A percentile compares a stretch with the other conserved stretches of the same genome.
phyloP scores from a whole-genome alignment of 2,888 invertebrate genomes.

The Leucania comma region DNA sequence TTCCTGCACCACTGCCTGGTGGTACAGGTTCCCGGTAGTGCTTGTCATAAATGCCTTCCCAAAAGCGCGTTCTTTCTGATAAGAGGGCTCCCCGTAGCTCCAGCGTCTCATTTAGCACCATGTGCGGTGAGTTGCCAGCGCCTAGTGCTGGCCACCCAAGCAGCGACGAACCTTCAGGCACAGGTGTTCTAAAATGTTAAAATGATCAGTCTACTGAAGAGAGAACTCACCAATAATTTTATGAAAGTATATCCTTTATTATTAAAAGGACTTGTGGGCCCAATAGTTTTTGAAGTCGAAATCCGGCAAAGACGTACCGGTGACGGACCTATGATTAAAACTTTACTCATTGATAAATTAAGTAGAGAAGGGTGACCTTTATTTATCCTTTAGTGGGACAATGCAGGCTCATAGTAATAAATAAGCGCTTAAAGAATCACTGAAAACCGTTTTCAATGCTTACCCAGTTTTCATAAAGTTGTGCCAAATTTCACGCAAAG shows the following conservation, averaged over 20 bases:
- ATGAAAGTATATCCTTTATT: background rate
- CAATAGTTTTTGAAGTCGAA: background rate
- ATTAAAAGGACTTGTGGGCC: background rate
- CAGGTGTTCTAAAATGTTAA: conserved; percentile 67
- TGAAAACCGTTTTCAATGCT: conserved; percentile 25
- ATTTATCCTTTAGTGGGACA: no score
- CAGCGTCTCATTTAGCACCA: conserved; percentile 62
- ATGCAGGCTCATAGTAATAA: no score
- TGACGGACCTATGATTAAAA: background rate
- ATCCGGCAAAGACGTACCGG: background rate
- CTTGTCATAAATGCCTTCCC: conserved; percentile 65
- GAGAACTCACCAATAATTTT: background rate
- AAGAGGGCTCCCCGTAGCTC: conserved; percentile 59
- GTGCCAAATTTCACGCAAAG: conserved; percentile 69
- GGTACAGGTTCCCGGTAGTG: conserved; percentile 56
- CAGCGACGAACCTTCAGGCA: conserved; percentile 63
- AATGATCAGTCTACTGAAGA: background rate
- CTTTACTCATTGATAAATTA: background rate
- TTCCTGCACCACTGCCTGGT: conserved; percentile 20
- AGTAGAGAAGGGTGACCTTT: no score
- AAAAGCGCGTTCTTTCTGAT: conserved; percentile 63
- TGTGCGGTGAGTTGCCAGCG: conserved; percentile 61
- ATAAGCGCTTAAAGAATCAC: no score
- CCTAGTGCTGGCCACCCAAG: conserved; percentile 67
- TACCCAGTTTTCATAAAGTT: conserved; percentile 75